A percentile compares a stretch with the other conserved stretches of the same genome.
Evolutionary conservation across 2,797 vertebrate genomes (phyloP).

Genomic region (Alectoris magna): DNA sequence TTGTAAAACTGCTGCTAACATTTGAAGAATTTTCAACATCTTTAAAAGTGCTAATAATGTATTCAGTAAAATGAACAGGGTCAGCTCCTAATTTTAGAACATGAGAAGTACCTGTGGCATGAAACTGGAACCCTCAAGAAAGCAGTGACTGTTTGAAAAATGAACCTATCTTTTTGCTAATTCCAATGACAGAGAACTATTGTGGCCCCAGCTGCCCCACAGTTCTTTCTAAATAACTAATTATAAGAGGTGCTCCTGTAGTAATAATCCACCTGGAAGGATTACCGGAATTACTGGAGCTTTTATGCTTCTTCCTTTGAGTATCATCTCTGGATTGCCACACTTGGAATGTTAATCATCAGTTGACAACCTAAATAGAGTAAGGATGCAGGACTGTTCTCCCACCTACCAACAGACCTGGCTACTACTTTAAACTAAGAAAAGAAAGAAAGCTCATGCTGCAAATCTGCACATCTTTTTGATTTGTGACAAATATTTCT

Average conservation of each 20-base stretch:
- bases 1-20: background rate
- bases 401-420: background rate
- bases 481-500: background rate
- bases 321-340: background rate
- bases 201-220: background rate
- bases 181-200: background rate
- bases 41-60: background rate
- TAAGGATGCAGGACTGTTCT: background rate
- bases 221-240: background rate
- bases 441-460: background rate
- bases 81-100: background rate
- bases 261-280: background rate
- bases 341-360: background rate
- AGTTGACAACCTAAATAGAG: background rate
- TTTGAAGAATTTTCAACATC: background rate
- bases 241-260: background rate
- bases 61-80: background rate
- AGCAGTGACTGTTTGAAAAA: background rate
- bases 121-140: conserved; percentile 56
- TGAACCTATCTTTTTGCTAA: background rate
- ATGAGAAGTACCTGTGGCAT: background rate
- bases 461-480: background rate
- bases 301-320: conserved; percentile 15
- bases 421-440: background rate
- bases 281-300: background rate